These are phyloP conservation scores for Odontothrips loti DNA, from an alignment of 2,888 invertebrate genomes.

Conservation along the genomic window DNA sequence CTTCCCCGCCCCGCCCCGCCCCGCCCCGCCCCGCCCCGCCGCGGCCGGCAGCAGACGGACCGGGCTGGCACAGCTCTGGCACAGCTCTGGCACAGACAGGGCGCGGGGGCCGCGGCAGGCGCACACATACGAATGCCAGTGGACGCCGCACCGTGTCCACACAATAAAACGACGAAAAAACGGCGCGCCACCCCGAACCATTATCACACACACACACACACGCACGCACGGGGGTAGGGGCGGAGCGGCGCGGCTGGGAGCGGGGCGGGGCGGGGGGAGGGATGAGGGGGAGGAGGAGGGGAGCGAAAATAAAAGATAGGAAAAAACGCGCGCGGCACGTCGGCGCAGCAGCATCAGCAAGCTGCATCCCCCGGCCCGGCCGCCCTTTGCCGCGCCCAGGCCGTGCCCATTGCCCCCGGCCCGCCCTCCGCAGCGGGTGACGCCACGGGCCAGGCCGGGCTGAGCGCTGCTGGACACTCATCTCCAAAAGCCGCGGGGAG, in stretches of 20 bases:
- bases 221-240: not conserved
- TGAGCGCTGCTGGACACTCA: too few relatives aligned
- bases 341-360: constrained; percentile 17
- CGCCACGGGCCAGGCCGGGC: too few relatives aligned
- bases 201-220: constrained; percentile 4
- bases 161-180: constrained; percentile 18
- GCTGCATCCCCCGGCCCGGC: not conserved
- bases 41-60: not conserved
- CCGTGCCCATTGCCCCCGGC: too few relatives aligned
- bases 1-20: constrained; percentile 27
- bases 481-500: too few relatives aligned
- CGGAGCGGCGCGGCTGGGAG: not conserved
- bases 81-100: too few relatives aligned
- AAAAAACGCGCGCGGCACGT: constrained; percentile 8
- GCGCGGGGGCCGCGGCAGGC: too few relatives aligned
- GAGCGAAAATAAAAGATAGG: constrained; percentile 18
- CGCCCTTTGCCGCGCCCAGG: too few relatives aligned
- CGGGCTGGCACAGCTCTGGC: not conserved
- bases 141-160: constrained; percentile 22
- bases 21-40: not conserved
- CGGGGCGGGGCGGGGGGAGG: not conserved
- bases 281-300: not conserved
- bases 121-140: not conserved
- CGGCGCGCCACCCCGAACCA: constrained; percentile 14
- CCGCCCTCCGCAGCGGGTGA: too few relatives aligned